Evolutionary conservation across 2,888 invertebrate genomes (phyloP), one percentile per base, ranked within the genome.

Genomic region (Habroteleia sp.): DNA sequence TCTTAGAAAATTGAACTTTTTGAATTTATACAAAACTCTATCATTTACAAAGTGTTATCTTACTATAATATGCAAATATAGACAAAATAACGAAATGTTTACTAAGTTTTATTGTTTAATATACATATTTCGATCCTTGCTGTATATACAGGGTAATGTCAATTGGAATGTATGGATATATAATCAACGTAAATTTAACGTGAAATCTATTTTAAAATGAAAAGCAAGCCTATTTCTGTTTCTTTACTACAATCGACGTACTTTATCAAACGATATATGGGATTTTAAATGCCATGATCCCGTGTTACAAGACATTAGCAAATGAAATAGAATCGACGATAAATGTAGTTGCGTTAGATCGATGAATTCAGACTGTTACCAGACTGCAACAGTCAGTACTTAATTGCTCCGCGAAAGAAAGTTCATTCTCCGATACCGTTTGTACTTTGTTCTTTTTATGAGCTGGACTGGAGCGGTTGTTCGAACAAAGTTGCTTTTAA

Each of bases 321-420:
- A 41, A 54, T 41, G 29, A 54, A 54, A 41, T 29, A 23, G 29
- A 29, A 54, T 29, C 11, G 39, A 54, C 29, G 39, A 54, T 54
- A 54, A 54, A 39, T 54, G 16, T 39, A 54, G 29, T 54, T 54
- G 14, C 39, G 11, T 33, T 29, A 29, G 54, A 54, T 39, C 39
- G 27, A 41, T 41, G 27, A 39, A 39, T 39, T 39, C 39, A 41
- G 39, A 29, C 39, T 39, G 29, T 54, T 41, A 29, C 29, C 16
- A 41, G 39, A 39, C 17, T 41, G 54, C 39, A 41, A 27, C 10
- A 41, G 39, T 54, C 54, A 29, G 29, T 39, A 39, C 10, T 54
- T 25, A 29, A 39, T 54, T 54, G 54, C 41, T 29, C 29, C 7
- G 27, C 11, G 27, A 54, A 54, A 37, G 50, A 54, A 54, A 39